Conservation (phyloP, 2,797 vertebrate species). For the Danio aesculapii region DNA sequence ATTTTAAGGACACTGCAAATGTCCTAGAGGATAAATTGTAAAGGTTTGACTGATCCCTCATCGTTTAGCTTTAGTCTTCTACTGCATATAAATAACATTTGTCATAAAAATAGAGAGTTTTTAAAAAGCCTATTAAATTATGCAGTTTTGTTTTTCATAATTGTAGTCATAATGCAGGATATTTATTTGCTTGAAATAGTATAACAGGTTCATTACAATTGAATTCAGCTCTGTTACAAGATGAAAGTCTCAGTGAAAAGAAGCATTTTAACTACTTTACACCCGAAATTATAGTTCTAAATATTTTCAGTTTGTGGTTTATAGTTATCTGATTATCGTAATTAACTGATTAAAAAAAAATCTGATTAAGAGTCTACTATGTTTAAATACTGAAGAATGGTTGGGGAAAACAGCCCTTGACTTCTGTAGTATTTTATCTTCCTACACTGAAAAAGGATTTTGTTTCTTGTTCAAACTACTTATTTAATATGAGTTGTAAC, state of each 20-base stretch:
- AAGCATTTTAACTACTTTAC: neutral
- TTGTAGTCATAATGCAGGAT: neutral
- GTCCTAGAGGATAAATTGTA: neutral
- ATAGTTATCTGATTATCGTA: too few relatives aligned
- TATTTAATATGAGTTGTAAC: too few relatives aligned
- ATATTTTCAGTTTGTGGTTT: neutral
- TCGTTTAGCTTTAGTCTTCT: neutral
- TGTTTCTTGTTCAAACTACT: too few relatives aligned
- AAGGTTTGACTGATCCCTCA: neutral
- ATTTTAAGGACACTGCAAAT: conserved; percentile 23
- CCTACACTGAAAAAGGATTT: too few relatives aligned
- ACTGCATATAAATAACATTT: neutral
- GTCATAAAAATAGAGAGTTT: neutral
- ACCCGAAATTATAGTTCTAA: neutral
- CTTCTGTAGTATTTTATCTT: too few relatives aligned
- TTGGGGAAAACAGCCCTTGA: too few relatives aligned
- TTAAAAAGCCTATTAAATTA: neutral
- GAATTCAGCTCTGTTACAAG: neutral
- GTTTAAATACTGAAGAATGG: too few relatives aligned
- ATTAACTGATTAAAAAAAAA: neutral
- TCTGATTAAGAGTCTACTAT: neutral
- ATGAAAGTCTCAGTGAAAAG: neutral
- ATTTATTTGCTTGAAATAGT: neutral
- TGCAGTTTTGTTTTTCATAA: neutral
- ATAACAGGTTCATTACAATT: neutral